These are phyloP conservation scores for Scolopax rusticola DNA, from an alignment of 2,797 vertebrate genomes.

Conservation along the genomic window DNA sequence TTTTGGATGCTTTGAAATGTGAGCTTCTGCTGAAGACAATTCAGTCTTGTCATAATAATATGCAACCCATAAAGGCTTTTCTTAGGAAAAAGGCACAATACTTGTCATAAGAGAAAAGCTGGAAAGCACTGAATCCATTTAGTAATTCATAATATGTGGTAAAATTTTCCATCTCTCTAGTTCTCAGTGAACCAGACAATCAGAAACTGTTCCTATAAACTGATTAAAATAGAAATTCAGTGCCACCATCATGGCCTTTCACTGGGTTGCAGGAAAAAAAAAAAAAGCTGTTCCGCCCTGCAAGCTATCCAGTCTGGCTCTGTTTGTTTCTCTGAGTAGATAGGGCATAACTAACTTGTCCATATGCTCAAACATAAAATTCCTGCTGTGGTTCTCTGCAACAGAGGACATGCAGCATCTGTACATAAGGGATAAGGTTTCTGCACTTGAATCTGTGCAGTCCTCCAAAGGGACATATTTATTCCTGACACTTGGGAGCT, in stretches of 20 bases:
- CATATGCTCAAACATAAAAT: constrained; percentile 70
- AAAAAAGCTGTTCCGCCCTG: constrained; percentile 33
- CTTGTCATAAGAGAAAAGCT: background rate
- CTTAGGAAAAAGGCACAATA: background rate
- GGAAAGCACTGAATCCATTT: background rate
- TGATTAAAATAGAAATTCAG: constrained; percentile 51
- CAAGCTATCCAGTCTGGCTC: constrained; percentile 58
- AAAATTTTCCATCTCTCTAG: constrained; percentile 26
- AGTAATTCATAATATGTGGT: background rate
- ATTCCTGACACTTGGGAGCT: background rate
- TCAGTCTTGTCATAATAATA: background rate
- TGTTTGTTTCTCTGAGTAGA: constrained; percentile 67
- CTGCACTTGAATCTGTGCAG: background rate
- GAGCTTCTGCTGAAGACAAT: background rate
- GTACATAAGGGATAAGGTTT: background rate
- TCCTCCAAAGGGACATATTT: constrained; percentile 17
- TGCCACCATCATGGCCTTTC: constrained; percentile 7
- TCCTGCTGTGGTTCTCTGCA: constrained; percentile 63
- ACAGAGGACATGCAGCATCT: constrained; percentile 58
- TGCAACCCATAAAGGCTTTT: background rate
- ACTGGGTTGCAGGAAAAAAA: background rate
- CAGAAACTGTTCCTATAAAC: background rate
- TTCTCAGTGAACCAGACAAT: background rate
- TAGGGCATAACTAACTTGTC: constrained; percentile 71
- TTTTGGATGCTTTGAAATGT: background rate